Evolutionary conservation across 2,888 invertebrate species (phyloP).

Genomic region (Holacanthella duospinosa): DNA sequence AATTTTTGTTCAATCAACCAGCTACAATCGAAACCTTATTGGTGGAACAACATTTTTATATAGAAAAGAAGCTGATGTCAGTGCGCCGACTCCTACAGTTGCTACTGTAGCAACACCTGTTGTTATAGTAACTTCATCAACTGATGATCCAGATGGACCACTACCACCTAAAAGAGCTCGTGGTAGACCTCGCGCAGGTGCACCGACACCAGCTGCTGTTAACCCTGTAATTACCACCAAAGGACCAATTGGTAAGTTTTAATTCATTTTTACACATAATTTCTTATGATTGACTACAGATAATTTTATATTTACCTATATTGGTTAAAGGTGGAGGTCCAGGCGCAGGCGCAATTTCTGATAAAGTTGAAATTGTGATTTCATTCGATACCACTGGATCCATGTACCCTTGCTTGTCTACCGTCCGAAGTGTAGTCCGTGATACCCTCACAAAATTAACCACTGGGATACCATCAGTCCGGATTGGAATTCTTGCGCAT

Average conservation of each 20-base stretch:
- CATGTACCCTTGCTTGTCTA: conserved; percentile 17
- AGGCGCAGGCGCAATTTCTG: background rate
- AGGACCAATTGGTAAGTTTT: no score
- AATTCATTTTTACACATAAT: no score
- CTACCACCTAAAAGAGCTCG: background rate
- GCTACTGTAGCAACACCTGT: background rate
- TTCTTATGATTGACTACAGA: no score
- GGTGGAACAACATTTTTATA: conserved; percentile 18
- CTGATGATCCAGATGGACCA: background rate
- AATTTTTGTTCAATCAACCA: conserved; percentile 16
- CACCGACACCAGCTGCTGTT: background rate
- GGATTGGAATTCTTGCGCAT: conserved; percentile 18
- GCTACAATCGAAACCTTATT: conserved; percentile 16
- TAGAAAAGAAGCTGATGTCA: background rate
- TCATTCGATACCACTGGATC: conserved; percentile 18
- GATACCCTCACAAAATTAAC: conserved; percentile 14
- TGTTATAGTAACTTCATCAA: no score
- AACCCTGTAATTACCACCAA: background rate
- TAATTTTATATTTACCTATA: background rate
- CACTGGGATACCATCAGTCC: conserved; percentile 10
- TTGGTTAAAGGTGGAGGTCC: background rate
- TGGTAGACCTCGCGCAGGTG: background rate
- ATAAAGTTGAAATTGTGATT: conserved; percentile 13
- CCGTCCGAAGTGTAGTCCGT: conserved; percentile 14
- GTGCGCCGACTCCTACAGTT: background rate